Percentiles rank a stretch among this genome's conserved stretches.
phyloP scores from a whole-genome alignment of 2,113 vertebrate genomes.

The Istiophorus platypterus region DNA sequence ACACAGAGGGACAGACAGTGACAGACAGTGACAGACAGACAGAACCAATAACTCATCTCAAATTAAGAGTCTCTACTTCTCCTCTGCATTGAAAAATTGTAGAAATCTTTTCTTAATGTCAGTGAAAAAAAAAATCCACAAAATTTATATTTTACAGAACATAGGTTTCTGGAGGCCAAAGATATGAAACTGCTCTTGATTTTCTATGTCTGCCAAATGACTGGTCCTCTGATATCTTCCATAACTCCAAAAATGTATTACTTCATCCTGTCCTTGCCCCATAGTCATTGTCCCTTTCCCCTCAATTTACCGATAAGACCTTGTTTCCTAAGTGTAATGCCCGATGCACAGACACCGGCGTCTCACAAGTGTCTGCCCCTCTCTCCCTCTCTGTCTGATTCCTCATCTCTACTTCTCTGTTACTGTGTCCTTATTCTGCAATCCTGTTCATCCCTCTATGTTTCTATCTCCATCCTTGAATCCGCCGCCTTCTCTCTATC shows the following conservation, averaged over 20 bases:
- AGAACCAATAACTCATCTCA: conserved; percentile 43
- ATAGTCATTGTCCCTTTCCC: conserved; percentile 45
- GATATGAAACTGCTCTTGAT: conserved; percentile 60
- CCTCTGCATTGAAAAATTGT: conserved; percentile 13
- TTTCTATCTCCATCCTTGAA: conserved; percentile 47
- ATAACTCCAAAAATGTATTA: conserved; percentile 67
- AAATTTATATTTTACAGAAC: conserved; percentile 58
- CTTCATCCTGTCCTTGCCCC: conserved; percentile 54
- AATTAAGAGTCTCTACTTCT: conserved; percentile 25
- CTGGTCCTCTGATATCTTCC: conserved; percentile 62
- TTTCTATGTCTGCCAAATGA: conserved; percentile 72
- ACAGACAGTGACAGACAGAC: too few relatives aligned
- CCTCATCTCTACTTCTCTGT: conserved; percentile 49
- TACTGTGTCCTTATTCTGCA: conserved; percentile 32
- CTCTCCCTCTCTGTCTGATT: conserved; percentile 51
- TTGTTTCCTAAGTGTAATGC: conserved; percentile 63
- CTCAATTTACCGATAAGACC: conserved; percentile 69
- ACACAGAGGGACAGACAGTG: too few relatives aligned
- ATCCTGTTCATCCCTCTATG: conserved; percentile 37
- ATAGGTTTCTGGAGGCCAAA: conserved; percentile 58
- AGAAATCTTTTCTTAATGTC: conserved; percentile 14
- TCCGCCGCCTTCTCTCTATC: conserved; percentile 41
- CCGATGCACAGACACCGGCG: conserved; percentile 32
- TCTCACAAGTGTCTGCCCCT: conserved; percentile 31
- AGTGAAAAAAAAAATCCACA: not conserved